phyloP scores from a whole-genome alignment of 2,888 invertebrate species.

The Synanthedon myopaeformis region DNA sequence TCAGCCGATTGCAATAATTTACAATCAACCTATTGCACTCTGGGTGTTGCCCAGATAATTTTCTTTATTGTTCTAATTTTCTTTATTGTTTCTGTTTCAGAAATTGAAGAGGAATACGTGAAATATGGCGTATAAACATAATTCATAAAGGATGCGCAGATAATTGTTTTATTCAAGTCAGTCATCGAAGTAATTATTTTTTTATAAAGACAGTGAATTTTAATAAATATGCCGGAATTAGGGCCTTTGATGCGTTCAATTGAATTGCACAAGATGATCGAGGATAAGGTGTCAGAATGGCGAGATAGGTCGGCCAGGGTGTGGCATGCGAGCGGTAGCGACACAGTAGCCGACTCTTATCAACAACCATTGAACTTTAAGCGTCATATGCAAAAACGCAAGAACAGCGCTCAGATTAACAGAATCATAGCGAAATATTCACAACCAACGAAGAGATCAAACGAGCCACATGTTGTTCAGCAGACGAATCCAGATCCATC shows the following conservation, averaged over 20 bases:
- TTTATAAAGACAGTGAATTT: conserved; percentile 7
- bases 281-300: conserved; percentile 66
- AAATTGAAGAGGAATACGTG: background rate
- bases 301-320: conserved; percentile 65
- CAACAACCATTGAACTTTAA: conserved; percentile 64
- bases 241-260: conserved; percentile 63
- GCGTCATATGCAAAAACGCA: conserved; percentile 62
- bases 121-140: background rate
- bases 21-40: too few species aligned
- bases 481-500: conserved; percentile 22
- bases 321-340: conserved; percentile 32
- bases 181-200: background rate
- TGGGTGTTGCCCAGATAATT: too few species aligned
- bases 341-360: conserved; percentile 59
- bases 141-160: background rate
- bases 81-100: background rate
- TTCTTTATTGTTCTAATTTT: background rate
- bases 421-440: conserved; percentile 69
- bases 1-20: too few species aligned
- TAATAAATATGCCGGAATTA: conserved; percentile 53
- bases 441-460: conserved; percentile 48
- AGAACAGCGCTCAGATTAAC: conserved; percentile 66
- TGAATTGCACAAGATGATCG: conserved; percentile 60
- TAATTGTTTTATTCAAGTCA: too few species aligned
- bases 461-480: conserved; percentile 32